These are phyloP conservation scores for Coilia nasus DNA, from an alignment of 2,797 vertebrate species.

Conservation along the genomic window DNA sequence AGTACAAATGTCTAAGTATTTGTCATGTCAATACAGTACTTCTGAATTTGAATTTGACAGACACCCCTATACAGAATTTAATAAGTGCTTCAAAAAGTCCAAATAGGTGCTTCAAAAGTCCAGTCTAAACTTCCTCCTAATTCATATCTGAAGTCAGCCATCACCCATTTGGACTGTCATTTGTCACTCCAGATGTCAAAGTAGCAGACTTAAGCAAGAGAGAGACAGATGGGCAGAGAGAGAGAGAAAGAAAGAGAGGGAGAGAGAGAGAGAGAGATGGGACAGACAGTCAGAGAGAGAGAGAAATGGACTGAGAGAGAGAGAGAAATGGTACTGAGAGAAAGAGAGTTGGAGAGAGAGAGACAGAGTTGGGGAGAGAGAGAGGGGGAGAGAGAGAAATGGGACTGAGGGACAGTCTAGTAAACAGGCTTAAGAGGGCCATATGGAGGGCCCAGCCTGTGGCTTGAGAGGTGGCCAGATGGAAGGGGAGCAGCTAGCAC, in stretches of 20 bases:
- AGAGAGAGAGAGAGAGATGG: constrained; percentile 20
- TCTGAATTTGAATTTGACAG: too few relatives aligned
- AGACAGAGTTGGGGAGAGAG: background rate
- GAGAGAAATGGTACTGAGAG: constrained; percentile 32
- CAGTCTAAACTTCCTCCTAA: constrained; percentile 35
- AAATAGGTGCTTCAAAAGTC: too few relatives aligned
- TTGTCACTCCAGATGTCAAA: too few relatives aligned
- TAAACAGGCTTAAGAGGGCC: background rate
- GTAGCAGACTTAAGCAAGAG: background rate
- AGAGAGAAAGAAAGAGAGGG: constrained; percentile 20
- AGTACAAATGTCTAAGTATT: too few relatives aligned
- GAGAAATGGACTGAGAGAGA: constrained; percentile 50
- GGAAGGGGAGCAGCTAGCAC: background rate
- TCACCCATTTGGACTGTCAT: too few relatives aligned
- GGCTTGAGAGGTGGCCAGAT: background rate
- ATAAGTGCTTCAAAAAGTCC: too few relatives aligned
- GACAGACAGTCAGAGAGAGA: background rate
- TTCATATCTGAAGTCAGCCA: constrained; percentile 44
- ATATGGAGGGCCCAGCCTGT: background rate
- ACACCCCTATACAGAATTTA: background rate
- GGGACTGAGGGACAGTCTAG: background rate
- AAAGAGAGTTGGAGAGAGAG: background rate
- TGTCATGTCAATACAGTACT: too few relatives aligned
- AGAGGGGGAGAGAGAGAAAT: background rate
- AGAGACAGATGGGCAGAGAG: constrained; percentile 31